Base-by-base conservation (phyloP, 2,888 invertebrate species). In the Synergus itoensis region DNA sequence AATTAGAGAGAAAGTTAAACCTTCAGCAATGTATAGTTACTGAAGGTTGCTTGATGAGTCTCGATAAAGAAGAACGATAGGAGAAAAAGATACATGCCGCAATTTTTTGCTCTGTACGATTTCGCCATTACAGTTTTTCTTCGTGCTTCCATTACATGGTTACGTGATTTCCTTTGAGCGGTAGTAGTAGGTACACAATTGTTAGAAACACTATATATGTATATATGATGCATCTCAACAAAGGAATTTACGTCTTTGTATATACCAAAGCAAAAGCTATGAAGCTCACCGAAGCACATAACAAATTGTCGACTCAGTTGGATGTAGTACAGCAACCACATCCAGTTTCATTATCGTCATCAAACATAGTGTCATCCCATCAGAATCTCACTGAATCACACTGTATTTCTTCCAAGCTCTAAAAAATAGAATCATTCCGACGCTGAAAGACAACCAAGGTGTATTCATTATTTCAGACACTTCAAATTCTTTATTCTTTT, bases 131-230 rank as follows among this genome's bases (percentile, higher is more conserved):
- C 18, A 57, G 8, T 53, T 9, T 18, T 57, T 18, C 18, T 57
- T 18, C n/a, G 57, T 11, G 57, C 11, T 8, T 53, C 9, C 18
- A 57, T 18, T 8, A 57, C n/a, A 18, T 8, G 57, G 18, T 57
- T 57, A 57, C 57, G 57, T 57, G 57, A 57, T 57, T 57, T 57
- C 57, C 57, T n/a, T 18, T 18, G 57, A 11, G 57, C 57, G n/a
- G 53, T 53, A n/a, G 8, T 9, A 57, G 57, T 18, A 16, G 18
- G n/a, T 18, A 9, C 9, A 18, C 18, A 57, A 18, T 57, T 18
- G 9, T 57, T 18, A 18, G 18, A 18, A 57, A 57, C 18, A 57
- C n/a, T 57, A n/a, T 57, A 11, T 9, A 36, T 36, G 5, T 36
- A 36, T 2, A 36, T 36, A 36, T 36, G 8, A 11, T 18, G 7